Evolutionary conservation across 2,888 invertebrate species (phyloP).

Genomic region (Xylota segnis): DNA sequence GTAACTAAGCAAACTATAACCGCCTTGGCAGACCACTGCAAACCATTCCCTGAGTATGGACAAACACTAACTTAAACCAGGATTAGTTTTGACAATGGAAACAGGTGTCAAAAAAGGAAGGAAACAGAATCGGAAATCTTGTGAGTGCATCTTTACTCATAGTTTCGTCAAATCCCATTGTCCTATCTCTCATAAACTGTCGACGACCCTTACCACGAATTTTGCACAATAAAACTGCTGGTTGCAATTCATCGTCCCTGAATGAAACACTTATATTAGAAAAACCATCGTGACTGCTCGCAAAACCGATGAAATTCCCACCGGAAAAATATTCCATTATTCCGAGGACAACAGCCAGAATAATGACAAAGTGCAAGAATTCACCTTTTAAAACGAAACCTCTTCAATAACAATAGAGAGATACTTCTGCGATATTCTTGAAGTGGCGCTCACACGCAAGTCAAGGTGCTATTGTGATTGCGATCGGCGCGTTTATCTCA

Average conservation of each 20-base stretch:
- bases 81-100: too few relatives aligned
- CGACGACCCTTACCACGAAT: neutral
- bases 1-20: too few relatives aligned
- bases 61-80: too few relatives aligned
- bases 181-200: slow-evolving; percentile 50
- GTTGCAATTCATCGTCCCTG: neutral
- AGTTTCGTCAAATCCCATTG: slow-evolving; percentile 44
- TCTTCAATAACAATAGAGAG: slow-evolving; percentile 64
- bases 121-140: too few relatives aligned
- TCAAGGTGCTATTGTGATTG: slow-evolving; percentile 64
- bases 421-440: slow-evolving; percentile 17
- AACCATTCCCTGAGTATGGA: too few relatives aligned
- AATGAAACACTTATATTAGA: slow-evolving; percentile 25
- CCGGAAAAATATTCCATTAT: slow-evolving; percentile 21
- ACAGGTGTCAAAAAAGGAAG: too few relatives aligned
- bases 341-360: slow-evolving; percentile 14
- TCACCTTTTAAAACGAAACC: slow-evolving; percentile 35
- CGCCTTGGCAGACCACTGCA: too few relatives aligned
- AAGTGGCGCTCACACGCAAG: slow-evolving; percentile 36
- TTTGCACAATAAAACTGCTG: slow-evolving; percentile 6
- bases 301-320: slow-evolving; percentile 46
- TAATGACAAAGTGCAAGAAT: slow-evolving; percentile 49
- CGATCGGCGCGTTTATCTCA: slow-evolving; percentile 33
- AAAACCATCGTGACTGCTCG: slow-evolving; percentile 55
- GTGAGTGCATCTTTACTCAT: slow-evolving; percentile 26